These are phyloP conservation scores for Buathra laborator DNA, from an alignment of 2,888 invertebrate genomes.

Conservation along the genomic window DNA sequence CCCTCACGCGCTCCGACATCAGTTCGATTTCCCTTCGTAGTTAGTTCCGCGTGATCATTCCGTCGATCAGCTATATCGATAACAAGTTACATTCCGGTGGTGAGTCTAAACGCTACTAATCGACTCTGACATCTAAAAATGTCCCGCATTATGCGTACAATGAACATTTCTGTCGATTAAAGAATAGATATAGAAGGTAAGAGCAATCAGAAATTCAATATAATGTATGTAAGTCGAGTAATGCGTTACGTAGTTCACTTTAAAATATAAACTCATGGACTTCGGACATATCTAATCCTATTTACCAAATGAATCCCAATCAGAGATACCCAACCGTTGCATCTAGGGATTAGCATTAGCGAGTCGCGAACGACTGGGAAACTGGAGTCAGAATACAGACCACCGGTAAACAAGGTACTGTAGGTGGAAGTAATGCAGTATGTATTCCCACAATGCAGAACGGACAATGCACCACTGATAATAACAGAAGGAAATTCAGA, in stretches of 20 bases:
- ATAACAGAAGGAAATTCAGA: conserved; percentile 52
- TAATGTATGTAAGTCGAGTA: not conserved
- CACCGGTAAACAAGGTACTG: not conserved
- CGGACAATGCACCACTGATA: conserved; percentile 51
- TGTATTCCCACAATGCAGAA: conserved; percentile 49
- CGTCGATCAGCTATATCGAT: conserved; percentile 38
- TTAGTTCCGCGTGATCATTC: conserved; percentile 14
- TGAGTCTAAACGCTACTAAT: conserved; percentile 41
- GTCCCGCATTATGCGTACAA: not conserved
- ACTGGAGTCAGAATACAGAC: not conserved
- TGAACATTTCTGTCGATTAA: not conserved
- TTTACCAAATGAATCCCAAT: conserved; percentile 60
- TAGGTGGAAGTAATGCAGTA: conserved; percentile 43
- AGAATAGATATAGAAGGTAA: not conserved
- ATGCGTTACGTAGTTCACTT: conserved; percentile 17
- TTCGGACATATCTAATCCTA: conserved; percentile 1
- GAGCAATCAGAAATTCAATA: not conserved
- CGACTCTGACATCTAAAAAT: conserved; percentile 1
- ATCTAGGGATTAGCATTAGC: conserved; percentile 46
- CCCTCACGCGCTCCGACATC: conserved; percentile 7
- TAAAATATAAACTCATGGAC: conserved; percentile 27
- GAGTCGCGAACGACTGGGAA: not conserved
- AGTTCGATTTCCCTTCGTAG: conserved; percentile 14
- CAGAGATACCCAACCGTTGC: conserved; percentile 39
- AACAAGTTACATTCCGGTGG: conserved; percentile 27